Evolutionary conservation across 2,797 vertebrate species (phyloP).

Genomic region (Crypturellus tataupa): DNA sequence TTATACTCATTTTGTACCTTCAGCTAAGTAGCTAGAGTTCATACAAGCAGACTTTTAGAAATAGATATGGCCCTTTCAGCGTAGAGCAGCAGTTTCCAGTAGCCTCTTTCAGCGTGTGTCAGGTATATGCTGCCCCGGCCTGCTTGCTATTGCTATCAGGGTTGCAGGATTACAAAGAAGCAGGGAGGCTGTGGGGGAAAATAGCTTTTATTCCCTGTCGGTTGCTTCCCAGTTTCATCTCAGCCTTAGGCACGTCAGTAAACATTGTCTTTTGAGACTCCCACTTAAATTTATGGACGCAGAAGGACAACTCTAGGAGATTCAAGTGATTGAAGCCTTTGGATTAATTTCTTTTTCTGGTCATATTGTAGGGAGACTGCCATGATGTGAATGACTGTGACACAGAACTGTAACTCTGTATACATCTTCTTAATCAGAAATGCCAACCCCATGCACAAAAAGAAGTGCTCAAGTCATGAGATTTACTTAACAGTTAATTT

Average conservation of each 20-base stretch:
- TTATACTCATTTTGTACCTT: background rate
- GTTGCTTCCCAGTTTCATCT: background rate
- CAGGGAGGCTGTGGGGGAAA: background rate
- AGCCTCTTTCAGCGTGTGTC: background rate
- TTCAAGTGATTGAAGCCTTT: background rate
- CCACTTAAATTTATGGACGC: background rate
- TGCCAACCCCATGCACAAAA: background rate
- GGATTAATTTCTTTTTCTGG: background rate
- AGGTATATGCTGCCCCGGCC: background rate
- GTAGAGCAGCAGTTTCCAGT: background rate
- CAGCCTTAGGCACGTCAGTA: background rate
- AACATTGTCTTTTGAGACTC: background rate
- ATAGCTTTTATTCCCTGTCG: background rate
- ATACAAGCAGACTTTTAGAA: background rate
- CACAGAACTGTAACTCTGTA: background rate
- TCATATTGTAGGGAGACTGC: background rate
- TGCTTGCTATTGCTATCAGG: background rate
- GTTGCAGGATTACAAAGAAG: background rate
- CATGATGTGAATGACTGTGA: background rate
- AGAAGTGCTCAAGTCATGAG: background rate
- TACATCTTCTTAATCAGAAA: background rate
- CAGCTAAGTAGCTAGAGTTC: background rate
- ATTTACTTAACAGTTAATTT: background rate
- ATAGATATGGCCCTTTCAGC: background rate
- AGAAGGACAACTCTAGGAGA: constrained; percentile 3